Evolutionary conservation across 2,113 vertebrate genomes (phyloP), one percentile per base, ranked within the genome.

Genomic region (Tyto alba): DNA sequence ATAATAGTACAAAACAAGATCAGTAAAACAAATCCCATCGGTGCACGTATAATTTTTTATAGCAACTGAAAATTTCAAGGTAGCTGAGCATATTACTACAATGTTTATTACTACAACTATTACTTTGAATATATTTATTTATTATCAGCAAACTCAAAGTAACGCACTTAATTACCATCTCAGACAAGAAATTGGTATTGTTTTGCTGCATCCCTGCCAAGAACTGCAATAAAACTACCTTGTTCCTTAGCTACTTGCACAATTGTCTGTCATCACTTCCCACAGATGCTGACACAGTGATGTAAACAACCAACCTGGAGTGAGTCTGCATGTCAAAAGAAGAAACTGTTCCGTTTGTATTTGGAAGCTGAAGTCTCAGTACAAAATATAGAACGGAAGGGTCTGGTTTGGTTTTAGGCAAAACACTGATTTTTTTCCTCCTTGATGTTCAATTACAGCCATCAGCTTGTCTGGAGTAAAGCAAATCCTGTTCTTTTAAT

Each of bases 11-110:
- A 57, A 90, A 91, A 79, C 12, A 75, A 52, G 30, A 48, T 18
- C 40, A 85, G 48, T 43, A 47, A 53, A 94, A 84, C 56, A 92
- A 95, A 76, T 79, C 57, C 72, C 43, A 90, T 78, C 66, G 93
- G 67, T 84, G 83, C 77, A 91, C 89, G 78, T 9, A 50, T 52
- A 72, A 83, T 55, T 88, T 94, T 94, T 95, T 71, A 90, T 45
- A 94, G 59, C n/a, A 60, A 86, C 66, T 82, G 76, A 94, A 96
- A 90, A 93, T 85, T 92, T 93, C 84, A 96, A 93, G 94, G 90
- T 77, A 93, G 15, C 91, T 45, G n/a, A 92, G 63, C 56, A 68
- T 87, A 76, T 74, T 90, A 79, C 14, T 86, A 77, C 76, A 96
- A 91, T 3, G 10, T 62, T 74, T 95, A 83, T 90, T 90, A 94